These are phyloP conservation scores for Episyrphus balteatus DNA, from an alignment of 1,140 invertebrate genomes.

Conservation along the genomic window DNA sequence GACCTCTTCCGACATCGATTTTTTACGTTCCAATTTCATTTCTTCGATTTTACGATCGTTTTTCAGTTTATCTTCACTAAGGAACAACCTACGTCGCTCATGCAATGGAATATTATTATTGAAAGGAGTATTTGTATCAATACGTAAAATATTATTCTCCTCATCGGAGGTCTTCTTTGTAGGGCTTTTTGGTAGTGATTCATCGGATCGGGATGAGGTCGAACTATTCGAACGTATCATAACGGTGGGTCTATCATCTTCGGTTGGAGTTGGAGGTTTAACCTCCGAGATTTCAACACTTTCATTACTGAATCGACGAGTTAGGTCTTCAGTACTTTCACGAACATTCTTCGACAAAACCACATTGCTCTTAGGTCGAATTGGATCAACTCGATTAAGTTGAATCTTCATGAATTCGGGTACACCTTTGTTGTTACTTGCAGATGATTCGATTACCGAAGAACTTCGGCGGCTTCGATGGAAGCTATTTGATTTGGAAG, in stretches of 20 bases:
- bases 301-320: conserved; percentile 40
- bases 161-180: conserved; percentile 9
- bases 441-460: not conserved
- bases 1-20: conserved; percentile 18
- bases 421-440: conserved; percentile 21
- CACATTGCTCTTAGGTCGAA: conserved; percentile 42
- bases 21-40: conserved; percentile 18
- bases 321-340: conserved; percentile 22
- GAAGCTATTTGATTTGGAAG: too few species aligned
- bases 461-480: not conserved
- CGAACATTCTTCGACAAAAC: conserved; percentile 45
- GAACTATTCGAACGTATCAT: too few species aligned
- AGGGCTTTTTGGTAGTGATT: conserved; percentile 11
- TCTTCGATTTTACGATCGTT: conserved; percentile 20
- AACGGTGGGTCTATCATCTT: too few species aligned
- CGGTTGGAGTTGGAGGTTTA: not conserved
- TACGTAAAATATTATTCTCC: conserved; percentile 5
- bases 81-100: conserved; percentile 26
- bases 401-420: conserved; percentile 61
- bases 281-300: conserved; percentile 40
- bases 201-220: not conserved
- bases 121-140: conserved; percentile 1
- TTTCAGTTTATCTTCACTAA: conserved; percentile 21
- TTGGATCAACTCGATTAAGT: conserved; percentile 50
- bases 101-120: conserved; percentile 20